Percentiles rank a stretch among this genome's conserved stretches.
Conservation (phyloP, 1,140 invertebrate species). For the Saccostrea echinata region DNA sequence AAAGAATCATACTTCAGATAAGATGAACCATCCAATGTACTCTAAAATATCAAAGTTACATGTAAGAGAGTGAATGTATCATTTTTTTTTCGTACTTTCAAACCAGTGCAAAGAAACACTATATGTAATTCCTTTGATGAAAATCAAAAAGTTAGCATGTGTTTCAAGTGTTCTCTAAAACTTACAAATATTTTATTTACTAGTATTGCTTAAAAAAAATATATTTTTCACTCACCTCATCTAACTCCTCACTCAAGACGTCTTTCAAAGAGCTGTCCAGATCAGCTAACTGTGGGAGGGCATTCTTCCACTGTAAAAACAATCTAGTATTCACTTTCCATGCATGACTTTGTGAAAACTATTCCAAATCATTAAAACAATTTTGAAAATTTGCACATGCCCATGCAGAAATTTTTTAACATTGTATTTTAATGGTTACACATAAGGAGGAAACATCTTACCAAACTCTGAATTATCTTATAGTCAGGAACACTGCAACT, state of each 20-base stretch:
- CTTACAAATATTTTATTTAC: no score
- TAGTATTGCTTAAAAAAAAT: not conserved
- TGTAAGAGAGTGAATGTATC: no score
- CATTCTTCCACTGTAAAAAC: constrained; percentile 67
- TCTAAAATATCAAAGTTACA: constrained; percentile 33
- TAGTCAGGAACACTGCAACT: constrained; percentile 46
- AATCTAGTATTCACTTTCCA: not conserved
- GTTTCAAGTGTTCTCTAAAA: no score
- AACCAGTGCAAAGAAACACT: no score
- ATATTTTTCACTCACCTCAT: constrained; percentile 35
- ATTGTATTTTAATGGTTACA: no score
- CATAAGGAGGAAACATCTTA: constrained; percentile 42
- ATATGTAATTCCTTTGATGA: no score
- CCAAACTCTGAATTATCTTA: constrained; percentile 58
- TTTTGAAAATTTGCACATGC: no score
- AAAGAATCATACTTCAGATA: constrained; percentile 49
- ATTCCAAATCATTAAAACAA: no score
- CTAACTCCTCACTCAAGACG: constrained; percentile 37
- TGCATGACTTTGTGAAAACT: no score
- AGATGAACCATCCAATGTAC: constrained; percentile 45
- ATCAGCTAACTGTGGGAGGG: constrained; percentile 68
- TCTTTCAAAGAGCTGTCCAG: constrained; percentile 70
- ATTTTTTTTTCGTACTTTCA: no score
- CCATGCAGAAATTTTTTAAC: no score
- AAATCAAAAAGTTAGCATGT: no score